Evolutionary conservation across 2,113 vertebrate species (phyloP), one percentile per base, ranked within the genome.

Genomic region (Furnarius figulus): DNA sequence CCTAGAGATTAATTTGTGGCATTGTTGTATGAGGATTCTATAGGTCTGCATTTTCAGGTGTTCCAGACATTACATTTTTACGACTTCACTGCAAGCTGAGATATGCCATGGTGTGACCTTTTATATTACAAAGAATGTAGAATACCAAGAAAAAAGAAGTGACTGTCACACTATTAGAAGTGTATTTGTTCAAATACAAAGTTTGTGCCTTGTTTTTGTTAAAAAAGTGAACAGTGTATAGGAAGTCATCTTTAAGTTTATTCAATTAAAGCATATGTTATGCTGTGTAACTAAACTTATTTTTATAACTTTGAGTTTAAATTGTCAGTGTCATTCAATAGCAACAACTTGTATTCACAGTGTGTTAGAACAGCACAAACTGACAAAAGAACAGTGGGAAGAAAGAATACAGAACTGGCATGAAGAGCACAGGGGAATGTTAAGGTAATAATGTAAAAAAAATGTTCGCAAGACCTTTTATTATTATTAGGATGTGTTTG

Each of bases 371-470:
- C 99, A 99, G 94, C 99, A 99, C 97, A 99, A 99, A 97, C 97
- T 99, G 92, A 99, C 99, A 80, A 99, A 99, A 98, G 99, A 99
- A 88, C 99, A 99, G 81, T 99, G 99, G 99, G 99, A 99, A 97
- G 99, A 99, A 97, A 98, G 99, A 97, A 99, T 99, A 98, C 99
- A 99, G 97, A 99, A 99, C 39, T 99, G 99, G 99, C 99, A 99
- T 50, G 99, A 99, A 88, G 99, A 99, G 59, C 99, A 99, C 91
- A 98, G 98, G 95, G 99, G 99, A 96, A 99, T 99, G 99, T 98
- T 99, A 93, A 99, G 99, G 99, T 99, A 97, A 70, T 66, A 37
- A 42, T 2, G 1, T 55, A 40, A 23, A 78, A 90, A 24, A 63
- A 80, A 55, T 37, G 78, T 63, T 76, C 17, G 31, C 0, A 1